Evolutionary conservation across 2,888 invertebrate genomes (phyloP), one percentile per base, ranked within the genome.

Genomic region (Drosophila borborema): DNA sequence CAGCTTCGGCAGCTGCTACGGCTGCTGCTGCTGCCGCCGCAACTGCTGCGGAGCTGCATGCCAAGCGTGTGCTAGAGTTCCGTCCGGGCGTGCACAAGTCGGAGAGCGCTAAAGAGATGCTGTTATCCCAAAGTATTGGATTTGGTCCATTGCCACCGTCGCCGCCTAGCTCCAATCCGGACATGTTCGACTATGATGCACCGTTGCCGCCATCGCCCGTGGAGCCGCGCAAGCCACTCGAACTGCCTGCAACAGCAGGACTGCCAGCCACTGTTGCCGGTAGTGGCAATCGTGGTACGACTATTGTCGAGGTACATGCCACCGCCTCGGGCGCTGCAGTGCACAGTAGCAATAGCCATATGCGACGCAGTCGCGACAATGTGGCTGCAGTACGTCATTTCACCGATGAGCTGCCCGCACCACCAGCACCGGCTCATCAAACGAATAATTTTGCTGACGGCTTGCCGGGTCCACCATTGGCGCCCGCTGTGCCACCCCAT

Each of bases 201-300:
- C 95, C 81, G 96, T 93, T 97, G 70, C 97, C 97, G 10, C 97
- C 97, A 1, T 97, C 97, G 0, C 97, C 97, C 0, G 96, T 96
- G 92, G 97, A 93, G 74, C 85, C 72, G 58, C 87, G 74, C 60
- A 84, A 68, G 96, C 96, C 69, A 95, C 96, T 84, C 96, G 86
- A 77, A 82, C 75, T 73, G 81, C 90, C 73, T 60, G 53, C 77
- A 7, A 43, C 55, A 1, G 23, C 18, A 10, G 43, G 4, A 4
- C 45, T 23, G 14, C 23, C 31, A 23, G 34, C 23, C 0, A 36
- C 28, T 0, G 40, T 49, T 0, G 40, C 53, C 9, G 49, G 53
- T 28, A 55, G 67, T 10, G 70, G 46, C 55, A 89, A 84, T 59
- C 74, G 89, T 2, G 84, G 89, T 49, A 87, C 87, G 49, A 87